Evolutionary conservation across 30 jellyfish, hydroid and myxozoan species (phyloP), one percentile per base, ranked within the genome.

Genomic region (Pelagia noctiluca): DNA sequence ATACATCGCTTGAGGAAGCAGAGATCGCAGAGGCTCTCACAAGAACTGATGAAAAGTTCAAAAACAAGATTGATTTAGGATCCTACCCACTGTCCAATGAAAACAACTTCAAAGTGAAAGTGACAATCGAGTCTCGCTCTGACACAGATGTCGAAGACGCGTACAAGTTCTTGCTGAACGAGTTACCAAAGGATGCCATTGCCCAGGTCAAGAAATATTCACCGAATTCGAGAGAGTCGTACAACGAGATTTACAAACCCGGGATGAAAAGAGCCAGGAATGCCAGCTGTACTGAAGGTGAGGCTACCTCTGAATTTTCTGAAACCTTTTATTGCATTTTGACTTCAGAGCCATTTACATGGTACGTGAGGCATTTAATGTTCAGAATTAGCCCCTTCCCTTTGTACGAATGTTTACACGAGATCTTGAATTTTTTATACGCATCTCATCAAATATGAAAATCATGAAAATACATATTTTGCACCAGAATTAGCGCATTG

Each of bases 71-170:
- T 19, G 91, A 83, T 62, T 76, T 93, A 13, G 98, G 98, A 25
- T 93, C 98, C 0, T 93, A 93, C 53, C 98, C 98, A 2, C 63
- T 71, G 37, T 71, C 87, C 25, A 81, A 72, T 65, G 84, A 86
- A 28, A 47, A 53, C 2, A 62, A 38, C 50, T 87, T 79, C 80
- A 75, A 81, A 52, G 98, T 93, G 21, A 93, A 93, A 78, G 88
- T 93, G 25, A 82, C 98, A 1, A 62, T 93, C 50, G 98, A 93
- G 71, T 82, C 98, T 10, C 91, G 84, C 47, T 62, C 38, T 47
- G 19, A n/a, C 2, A 83, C 68, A 18, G 60, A 25, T 21, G 23
- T 87, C 12, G 90, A 87, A 4, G 72, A 57, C 18, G 98, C 97
- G 8, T 93, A 67, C 71, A 74, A 87, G 46, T 57, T 52, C 3